Evolutionary conservation across 2,113 vertebrate genomes (phyloP).

Genomic region (Percopsis transmontana): DNA sequence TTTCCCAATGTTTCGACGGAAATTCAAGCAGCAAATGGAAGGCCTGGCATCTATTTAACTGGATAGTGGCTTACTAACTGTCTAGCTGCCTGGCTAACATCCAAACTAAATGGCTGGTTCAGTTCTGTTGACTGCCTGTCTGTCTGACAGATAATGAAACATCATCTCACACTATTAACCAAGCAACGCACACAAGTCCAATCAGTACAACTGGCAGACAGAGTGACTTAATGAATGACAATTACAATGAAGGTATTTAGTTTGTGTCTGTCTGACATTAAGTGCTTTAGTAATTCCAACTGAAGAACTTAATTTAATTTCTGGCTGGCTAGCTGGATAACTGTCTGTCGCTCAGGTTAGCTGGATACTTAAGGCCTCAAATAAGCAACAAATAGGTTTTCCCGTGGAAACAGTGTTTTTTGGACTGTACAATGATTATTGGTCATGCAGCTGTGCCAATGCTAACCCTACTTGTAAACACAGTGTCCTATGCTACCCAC

Average conservation of each 20-base stretch:
- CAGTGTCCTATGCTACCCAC: too few relatives aligned
- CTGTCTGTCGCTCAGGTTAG: neutral
- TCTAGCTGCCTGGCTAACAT: slow-evolving; percentile 27
- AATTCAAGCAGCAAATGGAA: slow-evolving; percentile 53
- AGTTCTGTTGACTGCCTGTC: slow-evolving; percentile 19
- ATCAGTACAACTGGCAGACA: slow-evolving; percentile 12
- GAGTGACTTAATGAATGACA: slow-evolving; percentile 25
- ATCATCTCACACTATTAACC: slow-evolving; percentile 33
- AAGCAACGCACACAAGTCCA: slow-evolving; percentile 29
- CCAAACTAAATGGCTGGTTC: slow-evolving; percentile 22
- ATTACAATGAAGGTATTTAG: neutral
- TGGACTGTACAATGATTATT: too few relatives aligned
- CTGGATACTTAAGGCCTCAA: too few relatives aligned
- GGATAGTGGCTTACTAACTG: slow-evolving; percentile 28
- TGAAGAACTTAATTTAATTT: neutral
- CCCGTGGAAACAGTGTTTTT: too few relatives aligned
- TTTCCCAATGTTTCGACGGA: slow-evolving; percentile 39
- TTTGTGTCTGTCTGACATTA: neutral
- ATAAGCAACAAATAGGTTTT: too few relatives aligned
- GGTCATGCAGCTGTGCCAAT: too few relatives aligned
- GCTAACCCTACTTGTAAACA: too few relatives aligned
- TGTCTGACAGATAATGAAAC: slow-evolving; percentile 34
- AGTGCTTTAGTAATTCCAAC: neutral
- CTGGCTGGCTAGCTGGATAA: neutral
- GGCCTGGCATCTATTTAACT: slow-evolving; percentile 47